Percentiles rank a stretch among this genome's conserved stretches.
phyloP scores from a whole-genome alignment of 2,797 vertebrate genomes.

The Chromobotia macracanthus region DNA sequence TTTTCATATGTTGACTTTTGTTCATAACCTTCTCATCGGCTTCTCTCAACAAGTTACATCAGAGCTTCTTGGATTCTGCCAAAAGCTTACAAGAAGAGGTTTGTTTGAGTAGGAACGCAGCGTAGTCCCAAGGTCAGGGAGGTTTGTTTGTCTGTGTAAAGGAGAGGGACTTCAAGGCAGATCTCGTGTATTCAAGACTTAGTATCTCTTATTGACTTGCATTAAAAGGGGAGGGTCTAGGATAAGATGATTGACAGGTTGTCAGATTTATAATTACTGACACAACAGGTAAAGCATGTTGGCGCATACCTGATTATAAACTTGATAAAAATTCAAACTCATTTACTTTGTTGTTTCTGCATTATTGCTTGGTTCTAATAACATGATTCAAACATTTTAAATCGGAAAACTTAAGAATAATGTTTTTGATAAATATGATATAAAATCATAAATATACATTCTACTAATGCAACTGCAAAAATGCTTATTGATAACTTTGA shows the following conservation, averaged over 20 bases:
- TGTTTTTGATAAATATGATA: no score
- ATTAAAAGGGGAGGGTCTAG: not conserved
- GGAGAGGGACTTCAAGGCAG: no score
- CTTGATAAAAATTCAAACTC: not conserved
- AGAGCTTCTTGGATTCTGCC: conserved; percentile 9
- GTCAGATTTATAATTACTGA: conserved; percentile 12
- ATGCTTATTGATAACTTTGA: no score
- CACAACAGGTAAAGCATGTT: not conserved
- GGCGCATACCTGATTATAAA: not conserved
- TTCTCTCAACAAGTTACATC: conserved; percentile 29
- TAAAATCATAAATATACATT: no score
- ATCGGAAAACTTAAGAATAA: no score
- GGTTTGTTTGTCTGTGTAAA: conserved; percentile 9
- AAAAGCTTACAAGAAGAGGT: conserved; percentile 33
- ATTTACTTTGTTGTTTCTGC: not conserved
- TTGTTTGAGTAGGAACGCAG: conserved; percentile 36
- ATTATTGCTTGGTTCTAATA: no score
- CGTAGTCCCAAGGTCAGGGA: not conserved
- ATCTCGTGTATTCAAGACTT: not conserved
- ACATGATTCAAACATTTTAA: no score
- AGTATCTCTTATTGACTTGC: not conserved
- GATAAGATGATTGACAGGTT: not conserved
- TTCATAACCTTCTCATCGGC: conserved; percentile 10
- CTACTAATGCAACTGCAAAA: no score
- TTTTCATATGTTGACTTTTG: conserved; percentile 18